A percentile compares a stretch with the other conserved stretches of the same genome.
Conservation (phyloP, 2,113 vertebrate genomes). For the Arvicanthis niloticus region DNA sequence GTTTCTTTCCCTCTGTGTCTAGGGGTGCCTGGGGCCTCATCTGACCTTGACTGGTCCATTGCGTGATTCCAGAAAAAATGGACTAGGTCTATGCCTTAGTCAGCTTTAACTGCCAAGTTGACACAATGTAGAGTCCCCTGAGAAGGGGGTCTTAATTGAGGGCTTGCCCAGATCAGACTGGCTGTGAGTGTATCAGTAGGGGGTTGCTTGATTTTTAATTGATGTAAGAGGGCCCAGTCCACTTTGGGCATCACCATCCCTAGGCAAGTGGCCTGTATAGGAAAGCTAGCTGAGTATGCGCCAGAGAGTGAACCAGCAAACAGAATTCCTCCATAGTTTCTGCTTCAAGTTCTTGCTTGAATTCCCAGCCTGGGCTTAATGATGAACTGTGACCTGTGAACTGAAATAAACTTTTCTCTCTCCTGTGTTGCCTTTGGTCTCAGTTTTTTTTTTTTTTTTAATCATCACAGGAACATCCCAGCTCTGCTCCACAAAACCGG, state of each 20-base stretch:
- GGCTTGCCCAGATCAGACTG: not conserved
- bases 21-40: not conserved
- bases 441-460: not conserved
- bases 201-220: not conserved
- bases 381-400: not conserved
- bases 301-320: not conserved
- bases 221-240: not conserved
- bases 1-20: constrained; percentile 15
- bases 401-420: not conserved
- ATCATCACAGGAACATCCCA: not conserved
- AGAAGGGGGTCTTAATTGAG: not conserved
- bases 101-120: not conserved
- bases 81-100: not conserved
- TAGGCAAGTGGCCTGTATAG: not conserved
- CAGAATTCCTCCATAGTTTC: not conserved
- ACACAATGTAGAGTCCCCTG: not conserved
- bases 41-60: not conserved
- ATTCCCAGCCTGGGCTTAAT: not conserved
- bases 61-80: not conserved
- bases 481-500: not conserved
- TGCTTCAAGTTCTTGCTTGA: not conserved
- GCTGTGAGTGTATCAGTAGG: not conserved
- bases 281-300: not conserved
- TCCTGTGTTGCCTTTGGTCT: not conserved
- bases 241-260: not conserved